Conservation (phyloP, 2,888 invertebrate species). For the Serrognathus titanus region DNA sequence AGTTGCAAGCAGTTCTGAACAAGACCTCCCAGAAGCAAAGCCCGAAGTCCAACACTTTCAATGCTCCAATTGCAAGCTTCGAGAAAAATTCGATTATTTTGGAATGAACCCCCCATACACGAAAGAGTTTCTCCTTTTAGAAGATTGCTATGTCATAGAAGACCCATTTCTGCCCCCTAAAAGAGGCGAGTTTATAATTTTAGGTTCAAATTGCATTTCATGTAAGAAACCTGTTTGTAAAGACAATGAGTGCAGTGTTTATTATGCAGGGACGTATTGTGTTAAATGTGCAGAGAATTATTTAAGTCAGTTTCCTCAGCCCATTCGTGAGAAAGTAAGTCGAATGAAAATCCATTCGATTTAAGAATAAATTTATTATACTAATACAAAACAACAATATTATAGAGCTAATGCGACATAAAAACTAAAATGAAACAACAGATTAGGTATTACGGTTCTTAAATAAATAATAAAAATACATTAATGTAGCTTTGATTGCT, state of each 20-base stretch:
- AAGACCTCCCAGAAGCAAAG: slow-evolving; percentile 11
- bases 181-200: slow-evolving; percentile 69
- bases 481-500: too few species aligned
- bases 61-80: slow-evolving; percentile 64
- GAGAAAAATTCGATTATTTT: slow-evolving; percentile 72
- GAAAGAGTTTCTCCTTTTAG: slow-evolving; percentile 62
- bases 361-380: too few species aligned
- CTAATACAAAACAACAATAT: too few species aligned
- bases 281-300: slow-evolving; percentile 62
- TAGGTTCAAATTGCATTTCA: slow-evolving; percentile 71
- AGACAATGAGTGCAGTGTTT: slow-evolving; percentile 72
- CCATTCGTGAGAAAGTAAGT: slow-evolving; percentile 59
- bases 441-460: slow-evolving; percentile 8
- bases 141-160: slow-evolving; percentile 76
- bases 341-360: background rate
- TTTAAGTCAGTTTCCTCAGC: slow-evolving; percentile 62
- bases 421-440: slow-evolving; percentile 8
- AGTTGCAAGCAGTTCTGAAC: background rate
- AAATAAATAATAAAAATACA: slow-evolving; percentile 8
- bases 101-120: slow-evolving; percentile 73
- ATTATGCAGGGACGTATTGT: slow-evolving; percentile 73
- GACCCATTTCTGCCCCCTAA: slow-evolving; percentile 79
- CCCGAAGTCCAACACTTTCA: slow-evolving; percentile 51
- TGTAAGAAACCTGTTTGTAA: slow-evolving; percentile 72
- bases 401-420: too few species aligned